Base-by-base conservation (phyloP, 2,113 vertebrate genomes). In the Chaetura pelagica region DNA sequence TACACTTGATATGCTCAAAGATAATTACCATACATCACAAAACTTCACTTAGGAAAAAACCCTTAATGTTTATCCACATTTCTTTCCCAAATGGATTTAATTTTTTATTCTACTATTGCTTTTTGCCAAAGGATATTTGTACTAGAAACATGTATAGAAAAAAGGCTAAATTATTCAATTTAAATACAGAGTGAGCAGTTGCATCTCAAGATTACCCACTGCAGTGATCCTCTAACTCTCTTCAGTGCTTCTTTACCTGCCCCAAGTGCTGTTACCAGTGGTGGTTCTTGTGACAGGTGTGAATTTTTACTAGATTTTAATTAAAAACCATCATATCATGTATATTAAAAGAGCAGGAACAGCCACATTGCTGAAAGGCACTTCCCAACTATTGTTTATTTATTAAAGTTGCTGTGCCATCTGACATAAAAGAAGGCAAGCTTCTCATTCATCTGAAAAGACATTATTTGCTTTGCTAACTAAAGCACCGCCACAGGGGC, bases 381-480 rank as follows among this genome's bases (percentile, higher is more conserved):
- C 23, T 62, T 42, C 21, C 2, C 34, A 20, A 17, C 10, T 66
- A 6, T 59, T 26, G 4, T 27, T 4, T 35, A 52, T 67, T 59
- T 75, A 46, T n/a, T 49, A 75, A 72, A 26, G 20, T 49, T 84
- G 30, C 40, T 0, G 0, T 89, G 24, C 72, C 52, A 89, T 73
- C 69, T 79, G 35, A 68, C n/a, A 73, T 40, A 35, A 67, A 74
- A 78, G 44, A 91, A 29, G 63, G 10, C 29, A 62, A 44, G 48
- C 49, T 89, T 84, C 82, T 76, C 29, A 42, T 26, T 89, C n/a
- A 58, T 79, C 87, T 69, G 24, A 84, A 46, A 81, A 87, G 52
- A 78, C 30, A 17, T 55, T 62, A 73, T 82, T 91, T 96, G 35
- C 62, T 89, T 73, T 87, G 58, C 49, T 85, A 66, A 87, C 40